Conservation (phyloP, 1,140 invertebrate species). For the Caenorhabditis inopinata region DNA sequence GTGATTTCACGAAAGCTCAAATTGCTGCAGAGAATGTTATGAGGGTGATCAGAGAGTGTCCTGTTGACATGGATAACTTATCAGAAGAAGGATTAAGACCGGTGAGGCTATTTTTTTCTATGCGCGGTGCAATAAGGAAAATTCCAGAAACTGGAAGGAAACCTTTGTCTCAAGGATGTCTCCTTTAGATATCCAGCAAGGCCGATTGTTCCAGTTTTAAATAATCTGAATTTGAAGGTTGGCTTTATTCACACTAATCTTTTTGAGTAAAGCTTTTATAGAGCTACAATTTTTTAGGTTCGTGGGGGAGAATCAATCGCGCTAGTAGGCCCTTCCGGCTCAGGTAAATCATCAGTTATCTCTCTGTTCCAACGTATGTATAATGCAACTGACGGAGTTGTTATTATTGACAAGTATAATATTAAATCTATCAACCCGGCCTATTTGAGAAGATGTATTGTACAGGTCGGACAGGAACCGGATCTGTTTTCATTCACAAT, state of each 20-base stretch:
- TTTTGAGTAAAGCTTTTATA: neutral
- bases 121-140: neutral
- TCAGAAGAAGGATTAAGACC: conserved; percentile 62
- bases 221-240: conserved; percentile 62
- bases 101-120: conserved; percentile 38
- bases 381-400: conserved; percentile 62
- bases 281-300: conserved; percentile 52
- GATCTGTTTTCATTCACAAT: conserved; percentile 51
- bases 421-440: conserved; percentile 59
- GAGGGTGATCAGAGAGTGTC: conserved; percentile 54
- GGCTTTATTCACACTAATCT: too few relatives aligned
- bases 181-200: conserved; percentile 67
- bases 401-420: conserved; percentile 62
- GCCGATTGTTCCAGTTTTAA: conserved; percentile 63
- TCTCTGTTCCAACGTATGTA: conserved; percentile 69
- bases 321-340: conserved; percentile 68
- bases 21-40: conserved; percentile 61
- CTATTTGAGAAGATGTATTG: conserved; percentile 56
- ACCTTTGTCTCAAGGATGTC: conserved; percentile 60
- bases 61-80: conserved; percentile 63
- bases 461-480: conserved; percentile 62
- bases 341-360: conserved; percentile 66
- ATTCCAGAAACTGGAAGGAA: conserved; percentile 57
- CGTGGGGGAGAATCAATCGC: conserved; percentile 65
- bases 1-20: conserved; percentile 60